phyloP scores from a whole-genome alignment of 2,888 invertebrate genomes.

The Spicauda simplicius region DNA sequence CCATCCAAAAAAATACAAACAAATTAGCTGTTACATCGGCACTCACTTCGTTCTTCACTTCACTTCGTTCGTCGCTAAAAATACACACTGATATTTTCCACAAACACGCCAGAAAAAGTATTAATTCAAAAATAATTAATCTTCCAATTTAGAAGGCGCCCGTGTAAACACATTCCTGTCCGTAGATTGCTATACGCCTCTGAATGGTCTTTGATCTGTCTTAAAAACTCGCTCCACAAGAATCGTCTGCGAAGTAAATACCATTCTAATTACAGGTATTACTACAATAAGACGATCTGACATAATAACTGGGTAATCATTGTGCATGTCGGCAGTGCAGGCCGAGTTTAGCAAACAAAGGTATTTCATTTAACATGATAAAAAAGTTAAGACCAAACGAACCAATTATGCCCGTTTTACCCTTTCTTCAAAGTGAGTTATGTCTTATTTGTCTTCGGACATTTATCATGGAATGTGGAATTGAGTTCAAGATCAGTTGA shows the following conservation, averaged over 20 bases:
- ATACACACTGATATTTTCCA: no score
- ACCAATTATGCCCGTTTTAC: constrained; percentile 23
- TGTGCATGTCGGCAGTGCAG: constrained; percentile 29
- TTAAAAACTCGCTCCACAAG: constrained; percentile 14
- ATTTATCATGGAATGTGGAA: constrained; percentile 16
- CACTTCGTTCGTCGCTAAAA: no score
- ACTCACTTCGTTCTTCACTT: no score
- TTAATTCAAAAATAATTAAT: no score
- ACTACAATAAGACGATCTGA: constrained; percentile 30
- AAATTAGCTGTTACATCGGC: no score
- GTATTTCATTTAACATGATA: constrained; percentile 26
- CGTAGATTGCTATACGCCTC: no score
- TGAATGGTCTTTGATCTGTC: not conserved
- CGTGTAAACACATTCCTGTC: constrained; percentile 24
- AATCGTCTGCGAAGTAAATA: constrained; percentile 27
- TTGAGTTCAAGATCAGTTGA: constrained; percentile 14
- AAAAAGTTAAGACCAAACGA: constrained; percentile 16
- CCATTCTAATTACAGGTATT: constrained; percentile 28
- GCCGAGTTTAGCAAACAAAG: constrained; percentile 28
- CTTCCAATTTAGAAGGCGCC: not conserved
- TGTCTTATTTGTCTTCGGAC: constrained; percentile 28
- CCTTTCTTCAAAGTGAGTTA: constrained; percentile 26
- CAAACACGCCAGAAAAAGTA: no score
- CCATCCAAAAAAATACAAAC: no score
- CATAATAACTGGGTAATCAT: constrained; percentile 36